Percentiles rank a stretch among this genome's conserved stretches.
phyloP scores from a whole-genome alignment of 2,888 invertebrate species.

The Pseudococcus longispinus region DNA sequence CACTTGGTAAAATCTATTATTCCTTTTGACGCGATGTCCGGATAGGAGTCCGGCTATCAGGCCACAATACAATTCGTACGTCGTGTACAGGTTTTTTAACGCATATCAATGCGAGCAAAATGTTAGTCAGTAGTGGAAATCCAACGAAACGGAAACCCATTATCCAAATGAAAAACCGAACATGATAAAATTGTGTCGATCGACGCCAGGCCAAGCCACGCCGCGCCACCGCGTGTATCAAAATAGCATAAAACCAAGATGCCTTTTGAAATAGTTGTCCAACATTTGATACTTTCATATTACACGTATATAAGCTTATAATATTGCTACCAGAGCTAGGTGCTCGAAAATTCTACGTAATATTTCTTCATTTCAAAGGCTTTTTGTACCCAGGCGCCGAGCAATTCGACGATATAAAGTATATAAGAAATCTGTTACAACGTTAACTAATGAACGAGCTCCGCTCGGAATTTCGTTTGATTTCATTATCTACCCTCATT shows the following conservation, averaged over 20 bases:
- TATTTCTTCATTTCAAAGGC: not conserved
- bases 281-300: not conserved
- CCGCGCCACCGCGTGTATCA: not conserved
- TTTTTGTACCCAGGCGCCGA: not conserved
- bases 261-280: not conserved
- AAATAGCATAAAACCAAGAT: not conserved
- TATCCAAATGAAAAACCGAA: conserved; percentile 29
- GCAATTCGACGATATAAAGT: not conserved
- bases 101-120: conserved; percentile 13
- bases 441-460: not conserved
- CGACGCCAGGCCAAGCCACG: not conserved
- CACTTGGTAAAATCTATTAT: conserved; percentile 21
- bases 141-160: conserved; percentile 10
- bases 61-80: conserved; percentile 17
- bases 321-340: too few relatives aligned
- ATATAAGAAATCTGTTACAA: not conserved
- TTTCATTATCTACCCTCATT: conserved; percentile 26
- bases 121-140: not conserved
- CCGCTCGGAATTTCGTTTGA: not conserved
- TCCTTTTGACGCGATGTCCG: conserved; percentile 22
- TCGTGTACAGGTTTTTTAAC: not conserved
- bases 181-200: not conserved
- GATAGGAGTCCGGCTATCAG: not conserved
- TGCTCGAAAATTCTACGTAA: too few relatives aligned
- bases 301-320: not conserved